Percentiles rank a stretch among this genome's conserved stretches.
Conservation (phyloP, 2,888 invertebrate genomes). For the Drosophila neonasuta region DNA sequence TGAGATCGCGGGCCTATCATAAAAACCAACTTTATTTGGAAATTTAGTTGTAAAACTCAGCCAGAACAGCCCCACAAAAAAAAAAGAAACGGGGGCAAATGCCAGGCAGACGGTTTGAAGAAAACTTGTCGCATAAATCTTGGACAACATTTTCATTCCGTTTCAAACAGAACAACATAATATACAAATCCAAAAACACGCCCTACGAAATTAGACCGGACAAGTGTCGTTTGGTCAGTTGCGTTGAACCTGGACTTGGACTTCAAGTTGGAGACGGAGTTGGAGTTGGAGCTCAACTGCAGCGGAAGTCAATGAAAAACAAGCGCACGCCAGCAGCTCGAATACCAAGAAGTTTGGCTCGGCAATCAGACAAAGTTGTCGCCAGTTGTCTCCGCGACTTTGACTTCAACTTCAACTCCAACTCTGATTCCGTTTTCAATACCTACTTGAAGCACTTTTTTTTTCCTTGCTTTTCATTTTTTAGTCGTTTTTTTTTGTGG, state of each 20-base stretch:
- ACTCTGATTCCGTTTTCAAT: constrained; percentile 38
- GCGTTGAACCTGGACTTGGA: constrained; percentile 31
- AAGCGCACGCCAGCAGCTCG: constrained; percentile 52
- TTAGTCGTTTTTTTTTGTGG: constrained; percentile 42
- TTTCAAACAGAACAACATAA: constrained; percentile 22
- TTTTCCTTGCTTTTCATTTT: constrained; percentile 21
- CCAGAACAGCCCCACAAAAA: background rate
- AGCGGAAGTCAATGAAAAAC: constrained; percentile 61
- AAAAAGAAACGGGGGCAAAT: constrained; percentile 57
- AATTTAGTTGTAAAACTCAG: constrained; percentile 66
- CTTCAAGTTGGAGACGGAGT: background rate
- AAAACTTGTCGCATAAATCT: constrained; percentile 67
- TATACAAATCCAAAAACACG: constrained; percentile 19
- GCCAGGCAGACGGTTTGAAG: constrained; percentile 56
- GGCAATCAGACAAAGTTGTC: constrained; percentile 65
- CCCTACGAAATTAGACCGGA: constrained; percentile 67
- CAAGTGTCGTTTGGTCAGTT: constrained; percentile 61
- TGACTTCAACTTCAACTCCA: constrained; percentile 27
- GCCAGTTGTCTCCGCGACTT: constrained; percentile 50
- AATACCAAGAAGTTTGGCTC: constrained; percentile 68
- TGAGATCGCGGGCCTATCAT: constrained; percentile 73
- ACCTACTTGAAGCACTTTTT: constrained; percentile 33
- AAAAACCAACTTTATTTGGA: constrained; percentile 67
- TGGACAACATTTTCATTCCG: constrained; percentile 59
- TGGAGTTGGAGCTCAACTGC: constrained; percentile 44